These are phyloP conservation scores for Hemithea aestivaria DNA, from an alignment of 2,888 invertebrate species.

Conservation along the genomic window DNA sequence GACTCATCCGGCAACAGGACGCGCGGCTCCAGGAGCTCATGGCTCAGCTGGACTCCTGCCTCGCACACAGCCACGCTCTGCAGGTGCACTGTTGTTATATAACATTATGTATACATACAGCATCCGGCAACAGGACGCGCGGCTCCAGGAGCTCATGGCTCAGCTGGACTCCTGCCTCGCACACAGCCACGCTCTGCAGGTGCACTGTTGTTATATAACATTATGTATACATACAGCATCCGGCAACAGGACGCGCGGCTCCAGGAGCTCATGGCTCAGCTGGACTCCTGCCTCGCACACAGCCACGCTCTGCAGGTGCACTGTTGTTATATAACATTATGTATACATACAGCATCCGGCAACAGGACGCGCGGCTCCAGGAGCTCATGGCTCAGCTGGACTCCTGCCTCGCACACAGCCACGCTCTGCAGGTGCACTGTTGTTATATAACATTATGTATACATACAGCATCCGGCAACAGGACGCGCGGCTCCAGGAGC, in stretches of 20 bases:
- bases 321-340: no score
- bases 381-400: constrained; percentile 73
- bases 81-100: constrained; percentile 63
- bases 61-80: constrained; percentile 50
- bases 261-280: constrained; percentile 73
- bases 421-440: constrained; percentile 55
- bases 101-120: no score
- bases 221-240: no score
- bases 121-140: constrained; percentile 90
- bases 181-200: constrained; percentile 61
- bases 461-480: constrained; percentile 95
- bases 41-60: constrained; percentile 66
- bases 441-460: no score
- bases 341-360: no score
- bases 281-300: constrained; percentile 61
- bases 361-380: constrained; percentile 86
- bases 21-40: constrained; percentile 79
- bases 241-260: constrained; percentile 88
- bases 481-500: constrained; percentile 81
- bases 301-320: constrained; percentile 59
- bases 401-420: constrained; percentile 55
- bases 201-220: no score
- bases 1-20: constrained; percentile 93
- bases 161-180: constrained; percentile 65
- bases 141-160: constrained; percentile 77